A percentile compares a stretch with the other conserved stretches of the same genome.
Evolutionary conservation across 1,140 invertebrate species (phyloP).

Genomic region (Hyposmocoma kahamanoa): DNA sequence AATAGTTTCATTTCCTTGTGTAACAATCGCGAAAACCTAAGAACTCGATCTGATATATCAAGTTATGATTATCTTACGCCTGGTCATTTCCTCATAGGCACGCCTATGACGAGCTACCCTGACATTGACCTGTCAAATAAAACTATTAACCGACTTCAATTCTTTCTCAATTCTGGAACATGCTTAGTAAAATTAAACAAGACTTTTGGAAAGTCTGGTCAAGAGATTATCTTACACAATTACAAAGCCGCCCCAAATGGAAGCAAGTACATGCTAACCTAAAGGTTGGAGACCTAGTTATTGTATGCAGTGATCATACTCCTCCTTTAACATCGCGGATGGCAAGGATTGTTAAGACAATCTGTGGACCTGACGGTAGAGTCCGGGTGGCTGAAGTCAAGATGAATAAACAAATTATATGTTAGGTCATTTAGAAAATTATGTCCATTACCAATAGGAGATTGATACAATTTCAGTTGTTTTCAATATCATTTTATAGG

Average conservation of each 20-base stretch:
- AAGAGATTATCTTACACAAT: background rate
- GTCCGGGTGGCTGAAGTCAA: too few species aligned
- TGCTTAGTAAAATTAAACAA: too few species aligned
- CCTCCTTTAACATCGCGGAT: conserved; percentile 13
- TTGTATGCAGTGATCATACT: background rate
- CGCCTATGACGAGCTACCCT: background rate
- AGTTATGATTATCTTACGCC: too few species aligned
- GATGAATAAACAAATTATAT: background rate
- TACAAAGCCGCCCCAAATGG: too few species aligned
- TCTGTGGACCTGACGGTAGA: too few species aligned
- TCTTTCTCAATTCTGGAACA: background rate
- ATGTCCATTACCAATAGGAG: background rate
- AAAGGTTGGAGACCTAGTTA: background rate
- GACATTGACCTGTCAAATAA: background rate
- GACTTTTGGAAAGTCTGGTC: background rate
- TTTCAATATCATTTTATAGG: too few species aligned
- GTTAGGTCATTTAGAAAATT: background rate
- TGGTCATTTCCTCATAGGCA: background rate
- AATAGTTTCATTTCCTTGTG: too few species aligned
- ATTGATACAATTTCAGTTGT: background rate
- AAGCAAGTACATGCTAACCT: too few species aligned
- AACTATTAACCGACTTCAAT: background rate
- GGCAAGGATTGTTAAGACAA: conserved; percentile 8
- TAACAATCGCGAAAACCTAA: too few species aligned
- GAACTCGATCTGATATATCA: too few species aligned